Percentiles rank a stretch among this genome's conserved stretches.
Evolutionary conservation across 2,797 vertebrate species (phyloP).

Genomic region (Falco rusticolus): DNA sequence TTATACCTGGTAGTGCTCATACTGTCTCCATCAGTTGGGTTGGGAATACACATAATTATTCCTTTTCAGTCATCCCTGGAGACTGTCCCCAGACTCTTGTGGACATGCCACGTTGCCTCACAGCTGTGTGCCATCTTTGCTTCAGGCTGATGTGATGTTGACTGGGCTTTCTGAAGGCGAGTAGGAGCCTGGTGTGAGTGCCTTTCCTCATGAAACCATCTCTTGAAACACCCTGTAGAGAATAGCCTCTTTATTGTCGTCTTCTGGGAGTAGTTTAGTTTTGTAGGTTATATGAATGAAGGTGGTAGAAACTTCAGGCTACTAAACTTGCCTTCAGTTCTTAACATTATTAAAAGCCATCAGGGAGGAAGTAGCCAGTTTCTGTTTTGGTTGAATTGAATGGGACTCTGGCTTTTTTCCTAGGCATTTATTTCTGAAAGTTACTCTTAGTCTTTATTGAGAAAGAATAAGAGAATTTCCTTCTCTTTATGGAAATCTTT

Average conservation of each 20-base stretch:
- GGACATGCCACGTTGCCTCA: neutral
- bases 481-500: neutral
- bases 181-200: neutral
- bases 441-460: neutral
- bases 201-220: neutral
- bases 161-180: neutral
- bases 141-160: accelerated
- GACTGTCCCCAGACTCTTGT: neutral
- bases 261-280: neutral
- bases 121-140: neutral
- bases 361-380: neutral
- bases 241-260: neutral
- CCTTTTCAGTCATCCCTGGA: neutral
- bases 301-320: neutral
- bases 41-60: neutral
- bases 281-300: neutral
- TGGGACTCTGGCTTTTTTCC: neutral
- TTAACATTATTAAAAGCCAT: neutral
- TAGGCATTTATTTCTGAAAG: neutral
- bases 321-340: neutral
- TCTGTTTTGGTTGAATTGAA: neutral
- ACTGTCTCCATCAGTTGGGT: neutral
- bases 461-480: neutral
- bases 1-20: neutral
- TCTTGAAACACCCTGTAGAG: neutral